Conservation (phyloP, 2,888 invertebrate genomes). For the Gasteruption jaculator region DNA sequence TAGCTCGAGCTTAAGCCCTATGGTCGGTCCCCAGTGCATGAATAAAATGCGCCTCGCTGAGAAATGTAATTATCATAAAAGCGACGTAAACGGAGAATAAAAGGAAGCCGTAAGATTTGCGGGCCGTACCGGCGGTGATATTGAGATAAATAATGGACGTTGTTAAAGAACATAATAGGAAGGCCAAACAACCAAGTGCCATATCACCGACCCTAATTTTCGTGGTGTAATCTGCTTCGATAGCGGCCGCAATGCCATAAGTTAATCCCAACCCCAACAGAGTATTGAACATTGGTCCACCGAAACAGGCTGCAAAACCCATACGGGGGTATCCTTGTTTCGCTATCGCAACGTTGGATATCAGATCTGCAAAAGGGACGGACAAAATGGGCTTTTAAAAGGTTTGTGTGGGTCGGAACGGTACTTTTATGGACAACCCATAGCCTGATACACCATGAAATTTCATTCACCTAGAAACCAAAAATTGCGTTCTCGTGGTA, state of each 20-base stretch:
- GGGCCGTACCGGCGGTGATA: slow-evolving; percentile 51
- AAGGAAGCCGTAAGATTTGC: slow-evolving; percentile 52
- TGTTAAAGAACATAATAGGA: slow-evolving; percentile 51
- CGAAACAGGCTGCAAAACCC: slow-evolving; percentile 66
- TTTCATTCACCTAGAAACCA: no score
- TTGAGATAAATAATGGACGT: slow-evolving; percentile 51
- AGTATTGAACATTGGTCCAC: slow-evolving; percentile 63
- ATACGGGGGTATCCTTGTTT: slow-evolving; percentile 61
- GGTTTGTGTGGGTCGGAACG: no score
- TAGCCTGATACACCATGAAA: no score
- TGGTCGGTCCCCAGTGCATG: slow-evolving; percentile 49
- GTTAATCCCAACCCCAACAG: slow-evolving; percentile 52
- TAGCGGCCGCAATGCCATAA: slow-evolving; percentile 37
- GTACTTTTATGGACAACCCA: no score
- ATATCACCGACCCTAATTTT: slow-evolving; percentile 48
- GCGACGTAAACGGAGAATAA: slow-evolving; percentile 52
- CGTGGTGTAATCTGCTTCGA: slow-evolving; percentile 25
- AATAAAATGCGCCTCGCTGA: slow-evolving; percentile 52
- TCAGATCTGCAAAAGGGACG: slow-evolving; percentile 54
- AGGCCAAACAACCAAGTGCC: slow-evolving; percentile 50
- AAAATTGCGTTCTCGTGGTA: no score
- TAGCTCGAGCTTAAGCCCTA: slow-evolving; percentile 25
- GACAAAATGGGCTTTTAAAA: no score
- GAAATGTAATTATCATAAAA: slow-evolving; percentile 54
- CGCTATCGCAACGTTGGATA: slow-evolving; percentile 61